Conservation (phyloP, 2,113 vertebrate genomes). For the Callospermophilus lateralis region DNA sequence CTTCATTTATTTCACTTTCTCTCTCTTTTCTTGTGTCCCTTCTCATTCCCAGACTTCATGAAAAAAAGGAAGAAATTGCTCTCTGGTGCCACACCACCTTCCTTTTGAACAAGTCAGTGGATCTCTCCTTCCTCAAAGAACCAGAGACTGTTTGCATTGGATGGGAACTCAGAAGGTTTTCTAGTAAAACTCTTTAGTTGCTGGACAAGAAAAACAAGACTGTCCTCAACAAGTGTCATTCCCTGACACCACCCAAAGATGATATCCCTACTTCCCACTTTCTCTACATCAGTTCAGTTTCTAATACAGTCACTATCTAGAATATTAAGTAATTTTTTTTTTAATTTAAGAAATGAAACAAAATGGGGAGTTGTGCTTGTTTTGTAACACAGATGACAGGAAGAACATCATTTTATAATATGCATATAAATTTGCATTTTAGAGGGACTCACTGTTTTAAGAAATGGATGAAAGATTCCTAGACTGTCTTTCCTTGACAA, state of each 20-base stretch:
- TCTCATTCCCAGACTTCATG: not conserved
- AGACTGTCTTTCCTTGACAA: not conserved
- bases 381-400: not conserved
- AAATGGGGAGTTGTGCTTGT: not conserved
- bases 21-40: not conserved
- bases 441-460: not conserved
- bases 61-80: not conserved
- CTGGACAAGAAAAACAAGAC: not conserved
- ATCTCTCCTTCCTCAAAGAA: not conserved
- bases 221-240: not conserved
- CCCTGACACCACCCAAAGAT: not conserved
- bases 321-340: not conserved
- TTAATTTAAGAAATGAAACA: not conserved
- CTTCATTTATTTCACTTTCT: not conserved
- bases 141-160: not conserved
- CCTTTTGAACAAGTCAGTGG: constrained; percentile 12
- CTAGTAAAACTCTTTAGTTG: not conserved
- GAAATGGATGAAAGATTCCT: not conserved
- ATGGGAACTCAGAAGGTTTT: not conserved
- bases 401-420: not conserved
- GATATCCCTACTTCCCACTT: not conserved
- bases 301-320: not conserved
- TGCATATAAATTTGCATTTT: constrained; percentile 10
- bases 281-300: not conserved
- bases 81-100: not conserved